Evolutionary conservation across 2,797 vertebrate genomes (phyloP).

Genomic region (Peromyscus melanophrys): DNA sequence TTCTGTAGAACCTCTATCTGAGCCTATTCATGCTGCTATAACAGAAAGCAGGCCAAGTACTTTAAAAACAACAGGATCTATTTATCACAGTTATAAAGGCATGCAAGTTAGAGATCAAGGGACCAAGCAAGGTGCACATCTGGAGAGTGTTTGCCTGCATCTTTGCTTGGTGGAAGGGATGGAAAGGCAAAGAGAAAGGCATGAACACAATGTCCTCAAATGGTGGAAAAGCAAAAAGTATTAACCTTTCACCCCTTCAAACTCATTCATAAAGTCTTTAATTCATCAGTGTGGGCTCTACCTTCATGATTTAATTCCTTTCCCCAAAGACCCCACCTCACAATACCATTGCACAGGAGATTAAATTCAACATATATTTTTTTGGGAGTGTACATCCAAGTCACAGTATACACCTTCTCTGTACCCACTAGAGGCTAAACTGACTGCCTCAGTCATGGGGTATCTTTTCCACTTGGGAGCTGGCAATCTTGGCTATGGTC

Average conservation of each 20-base stretch:
- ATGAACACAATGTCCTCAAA: neutral
- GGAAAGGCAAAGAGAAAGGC: neutral
- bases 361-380: neutral
- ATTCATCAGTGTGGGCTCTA: neutral
- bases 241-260: neutral
- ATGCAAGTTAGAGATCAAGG: slow-evolving; percentile 7
- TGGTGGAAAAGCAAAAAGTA: neutral
- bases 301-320: neutral
- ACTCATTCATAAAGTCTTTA: neutral
- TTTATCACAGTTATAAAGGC: neutral
- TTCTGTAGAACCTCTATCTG: neutral
- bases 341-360: neutral
- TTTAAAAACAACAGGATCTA: neutral
- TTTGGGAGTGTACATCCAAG: neutral
- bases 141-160: neutral
- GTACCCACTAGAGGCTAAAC: neutral
- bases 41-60: neutral
- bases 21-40: neutral
- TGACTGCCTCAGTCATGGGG: neutral
- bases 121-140: neutral
- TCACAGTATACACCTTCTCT: neutral
- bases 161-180: neutral
- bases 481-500: neutral
- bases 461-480: neutral
- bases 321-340: neutral